Evolutionary conservation across 2,888 invertebrate genomes (phyloP), one percentile per base, ranked within the genome.

Genomic region (Eristalinus sepulchralis): DNA sequence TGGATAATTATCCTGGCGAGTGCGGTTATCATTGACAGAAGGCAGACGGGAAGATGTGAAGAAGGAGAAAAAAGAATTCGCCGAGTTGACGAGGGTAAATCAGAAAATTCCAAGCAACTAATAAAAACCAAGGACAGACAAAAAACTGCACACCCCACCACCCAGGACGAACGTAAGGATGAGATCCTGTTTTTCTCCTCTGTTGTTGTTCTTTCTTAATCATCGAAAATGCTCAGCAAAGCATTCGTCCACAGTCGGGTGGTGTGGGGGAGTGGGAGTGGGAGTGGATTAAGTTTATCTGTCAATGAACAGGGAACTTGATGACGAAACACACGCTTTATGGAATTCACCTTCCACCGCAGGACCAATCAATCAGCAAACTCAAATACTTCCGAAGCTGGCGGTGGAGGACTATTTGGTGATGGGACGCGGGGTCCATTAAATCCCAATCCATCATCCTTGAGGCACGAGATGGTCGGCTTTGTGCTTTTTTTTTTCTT

Each of bases 1-100:
- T 60, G n/a, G 60, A 70, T 68, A 77, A 78, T 47, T 68, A 68
- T 63, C 57, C 31, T 60, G 33, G 59, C 55, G 66, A 67, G 60
- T 70, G 34, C 34, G 17, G 9, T 67, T 11, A 53, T n/a, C 20
- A 57, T 1, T 17, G 60, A 17, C 33, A 59, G 13, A 55, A 24
- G 20, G 34, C 20, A 57, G 22, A 31, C 39, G 13, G 60, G 34
- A 22, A 22, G 55, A 13, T n/a, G 17, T 33, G 4, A n/a, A n/a
- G n/a, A n/a, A n/a, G n/a, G n/a, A n/a, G n/a, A n/a, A n/a, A n/a
- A n/a, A n/a, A n/a, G n/a, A 27, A 27, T 27, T 27, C 27, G 2
- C 27, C 27, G 22, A 47, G 47, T 2, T 24, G 53, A 62, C 24
- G 31, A 31, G 66, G 34, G 17, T 17, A 47, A 24, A 6, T 1